A percentile compares a stretch with the other conserved stretches of the same genome.
phyloP scores from a whole-genome alignment of 2,113 vertebrate species.

The Atractosteus spatula region DNA sequence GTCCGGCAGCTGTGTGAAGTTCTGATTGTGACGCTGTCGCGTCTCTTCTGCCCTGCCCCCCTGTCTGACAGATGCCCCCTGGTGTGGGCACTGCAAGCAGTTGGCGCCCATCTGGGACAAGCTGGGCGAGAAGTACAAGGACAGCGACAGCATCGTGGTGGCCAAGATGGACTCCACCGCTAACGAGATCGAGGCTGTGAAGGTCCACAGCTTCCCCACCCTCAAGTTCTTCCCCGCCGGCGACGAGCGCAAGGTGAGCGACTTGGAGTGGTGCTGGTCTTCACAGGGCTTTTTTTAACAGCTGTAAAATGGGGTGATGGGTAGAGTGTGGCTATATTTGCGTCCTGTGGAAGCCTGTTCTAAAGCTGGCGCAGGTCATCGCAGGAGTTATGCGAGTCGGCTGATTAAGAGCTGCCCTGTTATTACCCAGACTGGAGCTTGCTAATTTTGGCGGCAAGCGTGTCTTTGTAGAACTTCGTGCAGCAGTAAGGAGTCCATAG shows the following conservation, averaged over 20 bases:
- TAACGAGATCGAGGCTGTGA: constrained; percentile 91
- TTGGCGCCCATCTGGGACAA: constrained; percentile 95
- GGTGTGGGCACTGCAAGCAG: constrained; percentile 98
- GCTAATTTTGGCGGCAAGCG: no score
- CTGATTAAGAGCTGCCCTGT: no score
- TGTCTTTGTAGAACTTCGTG: no score
- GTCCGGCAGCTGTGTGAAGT: no score
- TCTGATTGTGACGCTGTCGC: no score
- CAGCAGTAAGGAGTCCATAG: no score
- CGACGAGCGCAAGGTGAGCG: constrained; percentile 73
- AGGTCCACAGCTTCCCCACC: constrained; percentile 96
- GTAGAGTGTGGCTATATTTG: not conserved
- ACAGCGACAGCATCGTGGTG: constrained; percentile 74
- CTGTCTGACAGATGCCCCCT: constrained; percentile 80
- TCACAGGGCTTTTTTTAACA: not conserved
- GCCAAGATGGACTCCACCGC: constrained; percentile 97
- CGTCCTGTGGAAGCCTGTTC: no score
- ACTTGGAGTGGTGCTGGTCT: not conserved
- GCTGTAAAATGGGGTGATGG: not conserved
- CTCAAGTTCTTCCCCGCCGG: constrained; percentile 94
- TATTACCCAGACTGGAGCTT: no score
- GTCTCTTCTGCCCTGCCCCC: not conserved
- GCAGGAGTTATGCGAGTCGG: no score
- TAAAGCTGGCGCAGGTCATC: no score
- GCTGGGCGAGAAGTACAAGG: constrained; percentile 85